Evolutionary conservation across 92 coral and sea anemone species (phyloP).

Genomic region (Montipora capitata): DNA sequence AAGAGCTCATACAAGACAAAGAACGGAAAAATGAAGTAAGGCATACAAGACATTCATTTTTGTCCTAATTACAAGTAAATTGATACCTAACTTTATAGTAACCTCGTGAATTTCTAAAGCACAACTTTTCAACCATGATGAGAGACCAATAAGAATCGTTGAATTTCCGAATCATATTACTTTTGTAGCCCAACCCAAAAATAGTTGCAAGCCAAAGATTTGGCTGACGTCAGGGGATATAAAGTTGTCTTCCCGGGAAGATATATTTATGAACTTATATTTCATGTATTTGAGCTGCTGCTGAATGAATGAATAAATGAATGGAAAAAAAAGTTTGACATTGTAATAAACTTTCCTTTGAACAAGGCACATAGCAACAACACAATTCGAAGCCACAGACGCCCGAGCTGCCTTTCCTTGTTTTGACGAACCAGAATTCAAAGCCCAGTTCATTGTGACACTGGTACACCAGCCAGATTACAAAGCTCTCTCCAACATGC

Average conservation of each 20-base stretch:
- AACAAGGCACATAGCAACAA: constrained; percentile 78
- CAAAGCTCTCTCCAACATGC: constrained; percentile 90
- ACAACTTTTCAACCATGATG: too few species aligned
- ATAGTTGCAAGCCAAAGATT: too few species aligned
- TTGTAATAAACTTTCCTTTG: neutral
- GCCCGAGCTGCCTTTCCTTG: constrained; percentile 92
- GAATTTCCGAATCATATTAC: too few species aligned
- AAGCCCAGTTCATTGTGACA: constrained; percentile 76
- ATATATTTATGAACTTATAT: too few species aligned
- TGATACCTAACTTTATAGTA: too few species aligned
- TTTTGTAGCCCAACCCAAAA: too few species aligned
- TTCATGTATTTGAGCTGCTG: too few species aligned
- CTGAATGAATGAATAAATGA: too few species aligned
- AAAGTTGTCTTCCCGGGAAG: neutral
- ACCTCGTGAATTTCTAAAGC: too few species aligned
- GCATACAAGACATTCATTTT: too few species aligned
- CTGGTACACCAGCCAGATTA: constrained; percentile 73
- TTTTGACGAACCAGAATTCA: constrained; percentile 91
- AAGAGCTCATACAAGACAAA: constrained; percentile 96
- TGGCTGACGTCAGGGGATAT: neutral
- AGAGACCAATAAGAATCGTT: too few species aligned
- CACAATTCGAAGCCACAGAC: constrained; percentile 81
- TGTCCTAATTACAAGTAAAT: neutral
- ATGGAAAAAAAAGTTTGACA: too few species aligned
- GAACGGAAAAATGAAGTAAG: constrained; percentile 88